phyloP scores from a whole-genome alignment of 2,888 invertebrate species.

The Stenurella melanura region DNA sequence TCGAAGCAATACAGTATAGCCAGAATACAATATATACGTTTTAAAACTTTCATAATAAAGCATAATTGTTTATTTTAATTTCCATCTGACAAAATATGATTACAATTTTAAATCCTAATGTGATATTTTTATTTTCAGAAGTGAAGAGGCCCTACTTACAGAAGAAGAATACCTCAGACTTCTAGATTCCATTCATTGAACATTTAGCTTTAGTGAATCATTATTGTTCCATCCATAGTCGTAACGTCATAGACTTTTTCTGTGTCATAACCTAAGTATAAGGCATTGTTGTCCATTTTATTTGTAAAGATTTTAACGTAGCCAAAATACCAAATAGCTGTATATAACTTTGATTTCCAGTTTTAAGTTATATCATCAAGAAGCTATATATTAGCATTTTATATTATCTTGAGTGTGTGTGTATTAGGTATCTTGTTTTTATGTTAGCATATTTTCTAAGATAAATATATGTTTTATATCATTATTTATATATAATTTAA shows the following conservation, averaged over 20 bases:
- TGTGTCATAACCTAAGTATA: constrained; percentile 34
- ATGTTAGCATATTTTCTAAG: constrained; percentile 14
- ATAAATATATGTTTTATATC: constrained; percentile 13
- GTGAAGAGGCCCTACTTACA: constrained; percentile 61
- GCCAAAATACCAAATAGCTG: constrained; percentile 51
- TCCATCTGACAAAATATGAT: no score
- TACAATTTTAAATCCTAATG: no score
- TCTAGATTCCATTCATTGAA: constrained; percentile 63
- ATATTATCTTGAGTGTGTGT: constrained; percentile 26
- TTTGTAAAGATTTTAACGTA: constrained; percentile 35
- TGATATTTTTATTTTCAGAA: constrained; percentile 55
- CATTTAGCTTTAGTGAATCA: constrained; percentile 53
- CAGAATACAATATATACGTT: no score
- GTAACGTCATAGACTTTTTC: constrained; percentile 37
- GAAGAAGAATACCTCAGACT: constrained; percentile 68
- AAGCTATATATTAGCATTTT: constrained; percentile 12
- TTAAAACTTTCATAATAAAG: no score
- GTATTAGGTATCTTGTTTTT: constrained; percentile 11
- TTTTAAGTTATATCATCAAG: constrained; percentile 14
- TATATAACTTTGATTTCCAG: constrained; percentile 41
- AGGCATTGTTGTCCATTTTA: constrained; percentile 34
- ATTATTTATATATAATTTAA: constrained; percentile 37
- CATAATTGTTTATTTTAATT: no score
- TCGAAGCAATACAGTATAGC: no score
- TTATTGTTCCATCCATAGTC: constrained; percentile 56